Percentiles rank a stretch among this genome's conserved stretches.
Evolutionary conservation across 2,888 invertebrate species (phyloP).

Genomic region (Tineola bisselliella): DNA sequence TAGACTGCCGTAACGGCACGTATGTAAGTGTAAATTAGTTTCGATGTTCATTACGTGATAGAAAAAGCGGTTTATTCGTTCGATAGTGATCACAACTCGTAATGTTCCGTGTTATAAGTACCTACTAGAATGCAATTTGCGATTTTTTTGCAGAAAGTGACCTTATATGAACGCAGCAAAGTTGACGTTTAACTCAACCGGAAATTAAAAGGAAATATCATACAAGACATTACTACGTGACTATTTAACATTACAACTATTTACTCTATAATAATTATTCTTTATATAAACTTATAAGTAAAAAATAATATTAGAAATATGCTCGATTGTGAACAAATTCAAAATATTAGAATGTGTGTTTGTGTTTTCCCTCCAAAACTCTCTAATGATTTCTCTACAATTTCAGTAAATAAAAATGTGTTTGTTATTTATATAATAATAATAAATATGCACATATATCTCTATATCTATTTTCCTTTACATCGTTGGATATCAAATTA

Average conservation of each 20-base stretch:
- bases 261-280: not conserved
- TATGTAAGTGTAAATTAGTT: not conserved
- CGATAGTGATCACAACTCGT: not conserved
- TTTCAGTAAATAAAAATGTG: too few species aligned
- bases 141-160: not conserved
- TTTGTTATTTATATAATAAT: too few species aligned
- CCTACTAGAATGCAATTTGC: not conserved
- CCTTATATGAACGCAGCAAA: not conserved
- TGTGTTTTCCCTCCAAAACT: too few species aligned
- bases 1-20: too few species aligned
- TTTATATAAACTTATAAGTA: too few species aligned
- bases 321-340: too few species aligned
- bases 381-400: too few species aligned
- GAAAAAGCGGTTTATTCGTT: not conserved
- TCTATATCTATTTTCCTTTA: too few species aligned
- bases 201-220: not conserved
- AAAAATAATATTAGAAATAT: too few species aligned
- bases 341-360: too few species aligned
- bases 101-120: constrained; percentile 4
- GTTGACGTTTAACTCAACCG: not conserved
- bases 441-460: too few species aligned
- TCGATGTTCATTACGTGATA: constrained; percentile 7
- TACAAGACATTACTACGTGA: not conserved
- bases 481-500: too few species aligned
- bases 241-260: not conserved